Base-by-base conservation (phyloP, 1,140 invertebrate genomes). In the Drosophila jambulina region DNA sequence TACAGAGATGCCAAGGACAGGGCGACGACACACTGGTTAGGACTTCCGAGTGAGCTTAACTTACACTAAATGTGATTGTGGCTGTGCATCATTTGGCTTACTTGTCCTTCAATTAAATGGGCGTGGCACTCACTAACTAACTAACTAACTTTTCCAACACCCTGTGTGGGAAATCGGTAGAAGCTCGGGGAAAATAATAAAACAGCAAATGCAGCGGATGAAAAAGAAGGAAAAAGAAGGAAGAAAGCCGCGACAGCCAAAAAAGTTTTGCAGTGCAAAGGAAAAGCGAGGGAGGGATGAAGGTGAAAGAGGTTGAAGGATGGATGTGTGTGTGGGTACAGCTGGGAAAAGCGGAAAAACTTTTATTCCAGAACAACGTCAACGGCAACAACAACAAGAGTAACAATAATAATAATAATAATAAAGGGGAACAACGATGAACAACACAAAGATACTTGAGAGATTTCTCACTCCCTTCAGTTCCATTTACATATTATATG, bases 41-140 rank as follows among this genome's bases (percentile, higher is more conserved):
- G 36, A 12, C 53, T 54, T 67, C 36, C 38, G 36, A 38, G 36
- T 64, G 51, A 43, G 43, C 23, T 4, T 70, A 38, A 23, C 57
- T 62, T 45, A 45, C 57, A 34, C 57, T 65, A 63, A 63, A 63
- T 36, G 54, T 13, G 34, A 25, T 42, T 61, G 43, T 32, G 38
- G 27, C 32, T 62, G 71, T 75, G 70, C 51, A 65, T 76, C 71
- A 76, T 58, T 75, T 65, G 54, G 60, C 48, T 42, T 45, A 13
- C 29, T 75, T 75, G 70, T 68, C 74, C 53, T 67, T 67, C 54
- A 75, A 53, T 76, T 67, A 67, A 65, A 53, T 65, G 61, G 75
- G 75, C 54, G 71, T 77, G 74, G 61, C 74, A 60, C 21, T 42
- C 42, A 58, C 43, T 34, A 57, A 64, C 62, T 43, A 64, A 40